phyloP scores from a whole-genome alignment of 2,113 vertebrate genomes.

The Ornithorhynchus anatinus region DNA sequence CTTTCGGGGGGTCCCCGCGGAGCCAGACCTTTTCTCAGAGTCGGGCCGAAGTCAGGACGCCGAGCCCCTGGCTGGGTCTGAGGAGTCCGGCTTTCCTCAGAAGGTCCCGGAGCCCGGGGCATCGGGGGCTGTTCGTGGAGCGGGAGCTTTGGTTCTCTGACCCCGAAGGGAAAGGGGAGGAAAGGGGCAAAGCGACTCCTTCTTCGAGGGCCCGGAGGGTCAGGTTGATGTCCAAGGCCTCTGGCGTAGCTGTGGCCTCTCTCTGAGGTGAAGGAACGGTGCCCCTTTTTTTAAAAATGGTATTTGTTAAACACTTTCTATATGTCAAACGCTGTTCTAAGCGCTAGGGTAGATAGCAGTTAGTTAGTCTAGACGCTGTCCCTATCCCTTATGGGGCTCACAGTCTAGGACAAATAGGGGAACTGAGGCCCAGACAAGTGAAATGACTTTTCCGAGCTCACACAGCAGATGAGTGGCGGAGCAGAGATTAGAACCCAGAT shows the following conservation, averaged over 20 bases:
- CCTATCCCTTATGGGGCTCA: too few relatives aligned
- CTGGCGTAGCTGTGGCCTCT: neutral
- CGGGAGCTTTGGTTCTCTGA: slow-evolving; percentile 27
- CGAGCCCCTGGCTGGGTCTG: slow-evolving; percentile 36
- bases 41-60: slow-evolving; percentile 47
- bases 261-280: neutral
- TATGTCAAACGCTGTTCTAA: too few relatives aligned
- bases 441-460: too few relatives aligned
- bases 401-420: too few relatives aligned
- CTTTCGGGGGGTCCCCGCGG: slow-evolving; percentile 59
- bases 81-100: slow-evolving; percentile 37
- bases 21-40: slow-evolving; percentile 51
- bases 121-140: slow-evolving; percentile 63
- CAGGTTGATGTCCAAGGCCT: slow-evolving; percentile 6
- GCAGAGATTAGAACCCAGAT: too few relatives aligned
- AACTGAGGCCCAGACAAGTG: too few relatives aligned
- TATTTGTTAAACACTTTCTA: too few relatives aligned
- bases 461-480: too few relatives aligned
- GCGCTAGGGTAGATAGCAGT: too few relatives aligned
- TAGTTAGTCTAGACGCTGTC: too few relatives aligned
- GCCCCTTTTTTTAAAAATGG: too few relatives aligned
- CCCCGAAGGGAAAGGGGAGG: too few relatives aligned
- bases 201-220: neutral
- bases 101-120: slow-evolving; percentile 44
- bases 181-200: neutral